These are phyloP conservation scores for Coptodon rendalli DNA, from an alignment of 2,113 vertebrate genomes.

Conservation along the genomic window DNA sequence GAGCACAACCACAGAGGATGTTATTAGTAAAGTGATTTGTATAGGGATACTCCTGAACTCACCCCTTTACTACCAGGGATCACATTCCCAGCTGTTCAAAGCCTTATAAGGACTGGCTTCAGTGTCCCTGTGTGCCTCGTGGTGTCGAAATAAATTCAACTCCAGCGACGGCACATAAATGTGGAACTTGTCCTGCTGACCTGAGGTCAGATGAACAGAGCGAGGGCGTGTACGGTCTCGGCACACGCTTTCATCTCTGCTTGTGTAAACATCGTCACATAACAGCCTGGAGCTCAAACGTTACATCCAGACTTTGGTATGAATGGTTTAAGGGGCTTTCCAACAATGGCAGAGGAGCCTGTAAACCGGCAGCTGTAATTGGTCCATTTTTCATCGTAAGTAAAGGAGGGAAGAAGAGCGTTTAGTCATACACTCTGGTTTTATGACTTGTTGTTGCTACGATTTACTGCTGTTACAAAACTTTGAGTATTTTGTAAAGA, in stretches of 20 bases:
- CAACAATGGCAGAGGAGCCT: background rate
- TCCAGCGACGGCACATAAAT: background rate
- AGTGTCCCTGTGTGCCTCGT: background rate
- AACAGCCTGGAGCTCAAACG: background rate
- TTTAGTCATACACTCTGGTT: background rate
- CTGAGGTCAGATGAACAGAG: background rate
- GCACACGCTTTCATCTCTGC: background rate
- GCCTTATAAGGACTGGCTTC: background rate
- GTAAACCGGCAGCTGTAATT: background rate
- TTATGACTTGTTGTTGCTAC: background rate
- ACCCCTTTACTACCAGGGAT: background rate
- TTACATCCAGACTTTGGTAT: background rate
- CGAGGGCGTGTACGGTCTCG: background rate
- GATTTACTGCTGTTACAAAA: background rate
- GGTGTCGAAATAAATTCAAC: background rate
- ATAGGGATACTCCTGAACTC: background rate
- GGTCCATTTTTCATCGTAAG: background rate
- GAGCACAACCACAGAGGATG: background rate
- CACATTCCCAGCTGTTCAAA: background rate
- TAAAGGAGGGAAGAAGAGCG: background rate
- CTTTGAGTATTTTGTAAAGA: background rate
- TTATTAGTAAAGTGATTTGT: background rate
- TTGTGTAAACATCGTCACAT: background rate
- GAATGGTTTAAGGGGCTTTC: background rate
- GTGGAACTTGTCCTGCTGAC: background rate